Base-by-base conservation (phyloP, 2,113 vertebrate genomes). In the Pipa parva region DNA sequence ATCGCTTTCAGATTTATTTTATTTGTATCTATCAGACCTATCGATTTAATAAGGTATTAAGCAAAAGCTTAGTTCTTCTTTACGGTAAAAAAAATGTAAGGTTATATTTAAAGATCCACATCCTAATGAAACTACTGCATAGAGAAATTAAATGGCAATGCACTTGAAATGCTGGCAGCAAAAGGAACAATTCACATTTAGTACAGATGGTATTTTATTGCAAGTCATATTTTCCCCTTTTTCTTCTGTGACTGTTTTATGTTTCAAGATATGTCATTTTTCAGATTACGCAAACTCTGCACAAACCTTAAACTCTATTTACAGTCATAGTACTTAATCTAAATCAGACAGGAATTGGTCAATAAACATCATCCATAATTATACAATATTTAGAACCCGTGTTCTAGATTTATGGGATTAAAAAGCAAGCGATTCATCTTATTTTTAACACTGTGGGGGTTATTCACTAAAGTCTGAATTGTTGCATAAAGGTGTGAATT, bases 121-220 rank as follows among this genome's bases (percentile, higher is more conserved):
- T 49, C 10, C 21, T 6, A 22, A 57, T 25, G 50, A 36, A 59
- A 15, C 15, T n/a, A 58, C 25, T 7, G 31, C 7, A 49, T 13
- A 24, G 4, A 49, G 42, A 46, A 46, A 31, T 21, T n/a, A 69
- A 27, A 50, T 31, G 5, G 58, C 33, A 31, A 39, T 17, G 28
- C 8, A 37, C 48, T 37, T 45, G 27, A 17, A 58, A 68, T 24
- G 31, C 49, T 54, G 48, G 57, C 66, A 61, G 66, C 42, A 31
- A 70, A 70, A 42, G 21, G 49, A 46, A 61, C 58, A 60, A 20
- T 68, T 59, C 26, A 25, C 48, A 54, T 54, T 31, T 36, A 10
- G 55, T 52, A 48, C 66, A 70, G 66, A 61, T 61, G 57, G 66
- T 45, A 70, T 61, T 61, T 70, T 70, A 61, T 54, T 70, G 66